phyloP scores from a whole-genome alignment of 2,888 invertebrate species.

The Aspidiotus rigidus region DNA sequence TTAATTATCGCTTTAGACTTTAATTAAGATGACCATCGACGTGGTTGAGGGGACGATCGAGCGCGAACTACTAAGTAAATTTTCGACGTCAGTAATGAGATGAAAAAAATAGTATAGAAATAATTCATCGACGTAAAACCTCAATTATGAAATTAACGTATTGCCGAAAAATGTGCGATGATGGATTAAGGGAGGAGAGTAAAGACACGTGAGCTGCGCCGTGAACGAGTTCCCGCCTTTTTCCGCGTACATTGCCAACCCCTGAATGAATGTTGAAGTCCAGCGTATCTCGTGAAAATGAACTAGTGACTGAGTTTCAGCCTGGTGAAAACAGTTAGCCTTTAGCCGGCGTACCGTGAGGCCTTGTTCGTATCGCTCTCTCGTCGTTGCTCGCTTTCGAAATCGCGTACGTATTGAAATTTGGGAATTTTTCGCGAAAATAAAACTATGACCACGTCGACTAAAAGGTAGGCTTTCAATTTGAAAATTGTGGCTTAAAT shows the following conservation, averaged over 20 bases:
- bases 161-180: conserved; percentile 16
- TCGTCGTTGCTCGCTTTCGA: not conserved
- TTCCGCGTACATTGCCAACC: conserved; percentile 28
- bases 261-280: conserved; percentile 17
- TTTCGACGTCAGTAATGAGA: too few species aligned
- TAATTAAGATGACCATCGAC: too few species aligned
- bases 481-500: too few species aligned
- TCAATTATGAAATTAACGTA: not conserved
- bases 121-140: too few species aligned
- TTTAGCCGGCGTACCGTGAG: conserved; percentile 24
- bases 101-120: too few species aligned
- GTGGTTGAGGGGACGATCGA: too few species aligned
- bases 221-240: conserved; percentile 29
- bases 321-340: conserved; percentile 19
- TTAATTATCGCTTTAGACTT: too few species aligned
- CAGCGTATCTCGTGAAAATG: conserved; percentile 12
- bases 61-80: too few species aligned
- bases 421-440: too few species aligned
- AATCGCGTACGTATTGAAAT: conserved; percentile 12
- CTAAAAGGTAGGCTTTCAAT: too few species aligned
- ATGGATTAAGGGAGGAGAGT: conserved; percentile 31
- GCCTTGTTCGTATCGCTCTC: not conserved
- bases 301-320: conserved; percentile 31
- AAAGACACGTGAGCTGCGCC: conserved; percentile 26
- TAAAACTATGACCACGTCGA: too few species aligned